Conservation (phyloP, 2,113 vertebrate genomes). For the Lepisosteus osseus region DNA sequence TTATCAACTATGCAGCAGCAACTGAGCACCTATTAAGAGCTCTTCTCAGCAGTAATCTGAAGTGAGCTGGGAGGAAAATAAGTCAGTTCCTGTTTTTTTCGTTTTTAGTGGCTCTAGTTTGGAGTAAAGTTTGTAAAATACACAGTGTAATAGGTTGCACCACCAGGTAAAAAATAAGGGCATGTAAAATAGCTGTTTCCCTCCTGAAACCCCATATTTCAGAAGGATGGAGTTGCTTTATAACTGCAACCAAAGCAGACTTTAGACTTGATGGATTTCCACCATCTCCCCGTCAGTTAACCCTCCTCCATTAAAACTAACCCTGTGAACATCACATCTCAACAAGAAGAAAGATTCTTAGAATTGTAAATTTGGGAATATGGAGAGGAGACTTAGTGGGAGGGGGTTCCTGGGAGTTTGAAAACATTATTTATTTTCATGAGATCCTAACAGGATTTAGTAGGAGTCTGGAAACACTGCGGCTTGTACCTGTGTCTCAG, state of each 20-base stretch:
- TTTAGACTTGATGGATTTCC: too few relatives aligned
- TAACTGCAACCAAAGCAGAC: too few relatives aligned
- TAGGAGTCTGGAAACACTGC: slow-evolving; percentile 22
- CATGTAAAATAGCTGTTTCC: too few relatives aligned
- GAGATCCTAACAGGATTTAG: slow-evolving; percentile 16
- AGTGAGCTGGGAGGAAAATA: too few relatives aligned
- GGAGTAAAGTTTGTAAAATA: neutral
- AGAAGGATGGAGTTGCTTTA: too few relatives aligned
- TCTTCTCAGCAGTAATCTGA: too few relatives aligned
- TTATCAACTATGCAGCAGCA: slow-evolving; percentile 61
- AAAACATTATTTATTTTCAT: slow-evolving; percentile 18
- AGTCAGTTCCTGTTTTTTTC: slow-evolving; percentile 34
- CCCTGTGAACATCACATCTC: too few relatives aligned
- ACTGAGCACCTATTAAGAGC: slow-evolving; percentile 62
- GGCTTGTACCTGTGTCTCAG: slow-evolving; percentile 21
- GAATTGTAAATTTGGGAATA: slow-evolving; percentile 7
- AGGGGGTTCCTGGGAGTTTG: slow-evolving; percentile 23
- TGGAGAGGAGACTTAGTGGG: slow-evolving; percentile 11
- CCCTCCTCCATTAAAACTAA: too few relatives aligned
- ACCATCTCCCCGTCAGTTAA: too few relatives aligned
- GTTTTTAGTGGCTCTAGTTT: slow-evolving; percentile 17
- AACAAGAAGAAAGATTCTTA: neutral
- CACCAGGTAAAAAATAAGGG: too few relatives aligned
- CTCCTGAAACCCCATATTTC: too few relatives aligned
- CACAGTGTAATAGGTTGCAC: too few relatives aligned